Base-by-base conservation (phyloP, 1,140 invertebrate species). In the Gryon sp. region DNA sequence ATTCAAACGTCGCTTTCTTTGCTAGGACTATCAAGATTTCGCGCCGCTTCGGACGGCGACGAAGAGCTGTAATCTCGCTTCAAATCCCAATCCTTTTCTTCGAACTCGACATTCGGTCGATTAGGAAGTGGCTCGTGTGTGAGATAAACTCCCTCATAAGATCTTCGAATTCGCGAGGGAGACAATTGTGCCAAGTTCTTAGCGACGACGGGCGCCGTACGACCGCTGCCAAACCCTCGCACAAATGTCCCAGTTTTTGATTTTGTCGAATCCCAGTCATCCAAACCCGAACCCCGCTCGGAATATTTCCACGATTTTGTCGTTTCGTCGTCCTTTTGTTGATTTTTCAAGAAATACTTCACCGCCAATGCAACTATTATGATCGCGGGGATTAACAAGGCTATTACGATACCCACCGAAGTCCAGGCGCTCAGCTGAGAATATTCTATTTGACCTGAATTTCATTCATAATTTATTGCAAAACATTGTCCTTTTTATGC, bases 51-150 rank as follows among this genome's bases (percentile, higher is more conserved):
- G 2, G 66, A 77, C 5, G 65, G 59, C 16, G 70, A 79, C 15
- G 77, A 62, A 12, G 72, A 80, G 38, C 76, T 87, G 90, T 20
- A 90, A 90, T 11, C 89, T 88, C 93, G 92, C 79, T 92, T 92
- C 41, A 94, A 84, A 86, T 95, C 94, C 92, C 93, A 94, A 45
- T 92, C 90, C 88, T 95, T 95, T 50, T 93, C 92, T 75, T 94
- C 93, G 86, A 96, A 96, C 60, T 95, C 93, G 70, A 92, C 90
- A 66, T 93, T 89, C 14, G 95, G 94, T 80, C 92, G 92, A 78
- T 93, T 92, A 2, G 92, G 91, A 72, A 96, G 85, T 46, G 95
- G 95, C 89, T 96, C 95, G 81, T 95, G 90, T 7, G 95, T 96
- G 70, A 92, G 89, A 87, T 96, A 96, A 62, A 92, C 92, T 81